Evolutionary conservation across 2,113 vertebrate genomes (phyloP), one percentile per base, ranked within the genome.

Genomic region (Pseudopipra pipra): DNA sequence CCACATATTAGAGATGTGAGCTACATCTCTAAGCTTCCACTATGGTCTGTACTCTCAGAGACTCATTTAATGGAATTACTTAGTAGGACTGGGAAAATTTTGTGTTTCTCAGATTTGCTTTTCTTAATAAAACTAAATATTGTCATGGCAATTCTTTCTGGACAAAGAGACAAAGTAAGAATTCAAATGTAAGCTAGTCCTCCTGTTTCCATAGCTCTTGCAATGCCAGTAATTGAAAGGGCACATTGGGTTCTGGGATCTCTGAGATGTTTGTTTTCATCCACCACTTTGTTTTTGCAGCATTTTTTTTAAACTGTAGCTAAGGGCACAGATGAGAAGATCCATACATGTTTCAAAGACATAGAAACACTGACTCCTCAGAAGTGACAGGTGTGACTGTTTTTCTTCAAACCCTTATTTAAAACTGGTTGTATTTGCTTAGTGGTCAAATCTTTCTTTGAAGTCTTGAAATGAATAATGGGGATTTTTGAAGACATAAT

Each of bases 401-500:
- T 80, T 67, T 41, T n/a, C 33, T 35, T 35, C n/a, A 52, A 72
- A 83, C 21, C 18, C 15, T 70, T 49, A 31, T 58, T 87, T 62
- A 63, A 94, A 93, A 65, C 21, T 58, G 5, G 13, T 43, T 81
- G 24, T 28, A 20, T 62, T 89, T 87, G 31, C 35, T 70, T 66
- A 65, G 63, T 5, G 6, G 33, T 44, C 10, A 2, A 51, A 89
- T 62, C 59, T 68, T 80, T 59, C 13, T 72, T 71, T 66, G 46
- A 67, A 63, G 35, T 74, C 27, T 39, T 78, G 52, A 90, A 83
- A 77, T 43, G 35, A 85, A 89, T 70, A 83, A 54, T 20, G 18
- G 9, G 21, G 15, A 59, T 95, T 95, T 97, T 56, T 87, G 80
- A 72, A 94, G 31, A 21, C 28, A 54, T 85, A 39, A n/a, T 35